Evolutionary conservation across 92 coral and sea anemone genomes (phyloP).

Genomic region (Porites lobata): DNA sequence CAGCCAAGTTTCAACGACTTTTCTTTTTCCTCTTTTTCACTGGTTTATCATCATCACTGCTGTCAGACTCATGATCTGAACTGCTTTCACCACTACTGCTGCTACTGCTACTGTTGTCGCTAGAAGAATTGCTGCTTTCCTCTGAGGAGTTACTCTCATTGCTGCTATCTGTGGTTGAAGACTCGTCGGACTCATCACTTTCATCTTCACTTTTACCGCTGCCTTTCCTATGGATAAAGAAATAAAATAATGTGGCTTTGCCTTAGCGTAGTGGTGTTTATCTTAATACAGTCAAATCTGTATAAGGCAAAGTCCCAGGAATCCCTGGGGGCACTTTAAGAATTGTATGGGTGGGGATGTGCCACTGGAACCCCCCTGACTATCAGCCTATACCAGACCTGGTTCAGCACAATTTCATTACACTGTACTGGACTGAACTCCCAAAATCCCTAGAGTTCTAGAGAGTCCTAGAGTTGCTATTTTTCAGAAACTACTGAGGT

Average conservation of each 20-base stretch:
- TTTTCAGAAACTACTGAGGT: no score
- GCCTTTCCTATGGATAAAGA: neutral
- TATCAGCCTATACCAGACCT: no score
- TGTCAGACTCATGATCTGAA: slow-evolving; percentile 34
- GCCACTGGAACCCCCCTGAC: no score
- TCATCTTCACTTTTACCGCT: slow-evolving; percentile 24
- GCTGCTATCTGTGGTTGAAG: slow-evolving; percentile 49
- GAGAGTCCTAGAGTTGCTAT: no score
- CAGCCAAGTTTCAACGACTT: neutral
- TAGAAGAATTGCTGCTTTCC: slow-evolving; percentile 36
- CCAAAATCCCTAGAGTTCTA: no score
- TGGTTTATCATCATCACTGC: slow-evolving; percentile 8
- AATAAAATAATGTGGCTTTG: neutral
- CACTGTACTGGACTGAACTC: no score
- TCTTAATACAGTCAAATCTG: no score
- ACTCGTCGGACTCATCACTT: slow-evolving; percentile 45
- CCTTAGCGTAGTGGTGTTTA: no score
- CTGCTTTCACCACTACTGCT: slow-evolving; percentile 5
- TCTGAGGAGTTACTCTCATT: slow-evolving; percentile 50
- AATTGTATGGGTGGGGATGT: no score
- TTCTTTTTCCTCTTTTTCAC: slow-evolving; percentile 7
- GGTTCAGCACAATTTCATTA: no score
- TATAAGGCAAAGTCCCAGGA: no score
- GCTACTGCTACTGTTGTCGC: neutral
- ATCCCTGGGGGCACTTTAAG: no score